Evolutionary conservation across 2,113 vertebrate genomes (phyloP), one percentile per base, ranked within the genome.

Genomic region (Pelmatolapia mariae): DNA sequence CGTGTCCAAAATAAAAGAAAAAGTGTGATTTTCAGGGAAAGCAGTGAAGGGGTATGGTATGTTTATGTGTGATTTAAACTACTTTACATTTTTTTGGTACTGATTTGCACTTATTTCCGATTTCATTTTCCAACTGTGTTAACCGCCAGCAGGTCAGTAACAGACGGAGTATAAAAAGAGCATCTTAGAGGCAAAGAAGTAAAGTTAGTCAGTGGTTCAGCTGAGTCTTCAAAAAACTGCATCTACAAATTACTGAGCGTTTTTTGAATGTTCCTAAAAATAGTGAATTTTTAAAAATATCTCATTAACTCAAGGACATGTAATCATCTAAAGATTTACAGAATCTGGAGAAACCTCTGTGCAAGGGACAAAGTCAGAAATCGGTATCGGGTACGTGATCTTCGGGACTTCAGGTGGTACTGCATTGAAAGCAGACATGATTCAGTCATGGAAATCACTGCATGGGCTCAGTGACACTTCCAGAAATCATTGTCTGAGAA

Each of bases 81-180:
- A 31, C 6, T n/a, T 78, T 18, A 45, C 5, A 26, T 0, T 18
- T 45, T 71, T 0, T 45, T 40, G 66, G 13, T 24, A 66, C 18
- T 2, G 31, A 66, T 38, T 66, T 66, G 6, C 61, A 38, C 33
- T 66, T n/a, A n/a, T 38, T 10, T 66, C 33, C 1, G 1, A 66
- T 66, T 66, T 66, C 10, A 40, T 40, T 68, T 9, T 4, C 33
- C 19, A 68, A 15, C 7, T 8, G 19, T n/a, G 19, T 68, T 40
- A 40, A 68, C 33, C 22, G 63, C 33, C 33, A 38, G 10, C 6
- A 66, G 61, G 33, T n/a, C 4, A 40, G 33, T 68, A 40, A 68
- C 1, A 40, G 33, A 40, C 7, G 0, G 3, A 40, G 11, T 40
- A 68, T 40, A 8, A 40, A 68, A 68, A 15, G 0, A 0, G 7